Conservation (phyloP, 2,888 invertebrate species). For the Ommatoiulus sabulosus region DNA sequence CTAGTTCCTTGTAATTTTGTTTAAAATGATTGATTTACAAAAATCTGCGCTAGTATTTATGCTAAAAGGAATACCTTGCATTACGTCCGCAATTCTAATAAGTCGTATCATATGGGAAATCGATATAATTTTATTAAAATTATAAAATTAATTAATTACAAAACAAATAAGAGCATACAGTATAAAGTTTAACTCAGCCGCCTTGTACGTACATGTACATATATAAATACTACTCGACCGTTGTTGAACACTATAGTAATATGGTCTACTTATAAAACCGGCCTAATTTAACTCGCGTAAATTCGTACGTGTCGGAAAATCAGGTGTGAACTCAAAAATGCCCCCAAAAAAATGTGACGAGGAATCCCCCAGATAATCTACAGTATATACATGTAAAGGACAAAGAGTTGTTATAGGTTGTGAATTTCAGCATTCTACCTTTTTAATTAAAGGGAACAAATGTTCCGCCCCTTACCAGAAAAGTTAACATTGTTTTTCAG, state of each 20-base stretch:
- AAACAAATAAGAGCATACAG: too few relatives aligned
- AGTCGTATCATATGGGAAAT: not conserved
- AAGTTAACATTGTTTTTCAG: not conserved
- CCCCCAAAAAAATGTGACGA: not conserved
- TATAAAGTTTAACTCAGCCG: too few relatives aligned
- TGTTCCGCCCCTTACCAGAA: not conserved
- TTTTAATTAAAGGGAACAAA: conserved; percentile 9
- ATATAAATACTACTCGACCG: too few relatives aligned
- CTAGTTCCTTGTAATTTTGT: not conserved
- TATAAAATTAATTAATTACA: too few relatives aligned
- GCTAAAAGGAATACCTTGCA: not conserved
- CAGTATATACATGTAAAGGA: not conserved
- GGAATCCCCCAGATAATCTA: not conserved
- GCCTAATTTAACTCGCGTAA: not conserved
- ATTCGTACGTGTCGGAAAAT: not conserved
- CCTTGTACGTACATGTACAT: too few relatives aligned
- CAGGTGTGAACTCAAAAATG: not conserved
- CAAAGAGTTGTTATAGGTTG: not conserved
- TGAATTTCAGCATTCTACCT: not conserved
- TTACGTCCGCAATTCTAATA: too few relatives aligned
- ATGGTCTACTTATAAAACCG: not conserved
- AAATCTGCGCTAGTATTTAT: not conserved
- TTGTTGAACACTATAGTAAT: not conserved
- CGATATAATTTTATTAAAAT: too few relatives aligned
- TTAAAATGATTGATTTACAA: not conserved